Evolutionary conservation across 1,140 invertebrate genomes (phyloP).

Genomic region (Drosophila equinoxialis): DNA sequence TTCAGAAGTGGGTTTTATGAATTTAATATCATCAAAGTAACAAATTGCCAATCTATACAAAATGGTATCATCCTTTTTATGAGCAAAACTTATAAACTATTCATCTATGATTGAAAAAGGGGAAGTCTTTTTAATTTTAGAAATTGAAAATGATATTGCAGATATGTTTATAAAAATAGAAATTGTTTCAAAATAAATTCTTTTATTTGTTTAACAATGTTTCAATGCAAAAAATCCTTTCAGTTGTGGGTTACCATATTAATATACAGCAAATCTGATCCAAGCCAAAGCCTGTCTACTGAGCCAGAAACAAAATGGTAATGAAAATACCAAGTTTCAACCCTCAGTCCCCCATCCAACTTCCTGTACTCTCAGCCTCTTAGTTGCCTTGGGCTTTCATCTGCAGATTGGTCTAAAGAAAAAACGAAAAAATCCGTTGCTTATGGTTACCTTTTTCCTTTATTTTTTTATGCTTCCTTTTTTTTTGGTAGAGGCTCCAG

Average conservation of each 20-base stretch:
- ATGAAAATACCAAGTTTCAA: constrained; percentile 5
- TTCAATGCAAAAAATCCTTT: neutral
- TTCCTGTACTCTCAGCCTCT: neutral
- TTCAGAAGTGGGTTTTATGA: no score
- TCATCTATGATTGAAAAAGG: no score
- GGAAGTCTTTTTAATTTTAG: no score
- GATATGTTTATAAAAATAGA: neutral
- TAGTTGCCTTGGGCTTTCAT: constrained; percentile 9
- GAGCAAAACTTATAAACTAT: no score
- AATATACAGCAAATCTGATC: neutral
- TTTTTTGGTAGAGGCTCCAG: neutral
- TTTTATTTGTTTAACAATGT: neutral
- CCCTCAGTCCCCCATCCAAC: neutral
- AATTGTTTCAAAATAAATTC: neutral
- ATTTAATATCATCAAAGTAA: no score
- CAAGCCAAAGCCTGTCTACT: constrained; percentile 2
- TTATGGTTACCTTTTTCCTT: constrained; percentile 19
- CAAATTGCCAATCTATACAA: no score
- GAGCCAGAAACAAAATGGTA: constrained; percentile 14
- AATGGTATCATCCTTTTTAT: no score
- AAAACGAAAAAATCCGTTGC: neutral
- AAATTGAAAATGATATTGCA: no score
- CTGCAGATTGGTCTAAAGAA: neutral
- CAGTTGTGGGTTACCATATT: neutral
- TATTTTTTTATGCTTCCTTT: neutral